Percentiles rank a stretch among this genome's conserved stretches.
phyloP scores from a whole-genome alignment of 2,797 vertebrate genomes.

The Serranus cabrilla region DNA sequence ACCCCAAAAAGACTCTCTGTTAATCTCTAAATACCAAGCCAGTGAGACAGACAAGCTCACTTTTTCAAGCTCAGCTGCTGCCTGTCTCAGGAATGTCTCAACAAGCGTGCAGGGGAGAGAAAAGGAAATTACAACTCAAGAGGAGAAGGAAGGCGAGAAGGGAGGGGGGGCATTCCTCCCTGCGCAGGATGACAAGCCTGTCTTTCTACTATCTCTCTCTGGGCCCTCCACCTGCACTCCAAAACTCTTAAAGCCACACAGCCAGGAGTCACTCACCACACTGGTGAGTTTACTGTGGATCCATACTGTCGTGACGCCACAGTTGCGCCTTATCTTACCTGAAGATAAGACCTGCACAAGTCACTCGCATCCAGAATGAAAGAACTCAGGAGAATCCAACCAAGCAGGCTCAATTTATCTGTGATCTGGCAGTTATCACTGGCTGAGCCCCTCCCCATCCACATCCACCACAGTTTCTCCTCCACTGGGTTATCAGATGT shows the following conservation, averaged over 20 bases:
- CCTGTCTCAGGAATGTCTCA: constrained; percentile 79
- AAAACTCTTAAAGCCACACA: constrained; percentile 39
- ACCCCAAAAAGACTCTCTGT: constrained; percentile 43
- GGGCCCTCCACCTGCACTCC: constrained; percentile 46
- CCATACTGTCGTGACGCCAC: constrained; percentile 38
- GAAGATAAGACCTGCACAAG: constrained; percentile 60
- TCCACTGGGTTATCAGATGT: constrained; percentile 75
- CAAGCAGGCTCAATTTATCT: constrained; percentile 66
- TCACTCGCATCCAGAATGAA: constrained; percentile 44
- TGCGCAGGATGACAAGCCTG: constrained; percentile 55
- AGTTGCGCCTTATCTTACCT: constrained; percentile 46
- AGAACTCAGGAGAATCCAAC: constrained; percentile 47
- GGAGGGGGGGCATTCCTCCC: constrained; percentile 62
- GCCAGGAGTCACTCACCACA: constrained; percentile 57
- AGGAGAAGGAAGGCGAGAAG: constrained; percentile 46
- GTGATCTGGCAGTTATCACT: constrained; percentile 57
- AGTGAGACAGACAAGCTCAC: constrained; percentile 44
- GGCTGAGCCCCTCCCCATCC: constrained; percentile 41
- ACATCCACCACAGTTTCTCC: constrained; percentile 56
- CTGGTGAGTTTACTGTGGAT: constrained; percentile 17
- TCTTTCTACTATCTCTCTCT: constrained; percentile 56
- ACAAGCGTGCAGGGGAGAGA: constrained; percentile 71
- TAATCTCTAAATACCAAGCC: constrained; percentile 60
- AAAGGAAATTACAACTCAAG: constrained; percentile 79
- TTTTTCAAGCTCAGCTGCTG: constrained; percentile 72